These are phyloP conservation scores for Botia kubotai DNA, from an alignment of 2,797 vertebrate genomes.

Conservation along the genomic window DNA sequence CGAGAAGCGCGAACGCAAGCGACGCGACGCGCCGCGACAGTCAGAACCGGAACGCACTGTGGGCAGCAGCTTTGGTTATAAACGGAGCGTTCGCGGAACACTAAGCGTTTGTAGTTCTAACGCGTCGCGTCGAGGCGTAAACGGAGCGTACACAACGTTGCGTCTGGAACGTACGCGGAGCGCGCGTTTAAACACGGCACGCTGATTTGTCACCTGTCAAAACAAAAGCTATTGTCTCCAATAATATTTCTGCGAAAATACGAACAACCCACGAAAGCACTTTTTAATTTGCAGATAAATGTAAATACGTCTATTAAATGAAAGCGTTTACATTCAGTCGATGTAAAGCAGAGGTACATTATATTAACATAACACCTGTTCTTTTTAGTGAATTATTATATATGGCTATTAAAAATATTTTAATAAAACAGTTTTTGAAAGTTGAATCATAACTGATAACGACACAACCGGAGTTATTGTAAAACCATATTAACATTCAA, in stretches of 20 bases:
- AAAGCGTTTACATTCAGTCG: background rate
- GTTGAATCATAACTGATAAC: too few species aligned
- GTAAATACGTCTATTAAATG: background rate
- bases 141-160: constrained; percentile 30
- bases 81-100: background rate
- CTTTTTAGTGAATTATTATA: background rate
- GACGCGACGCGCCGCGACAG: background rate
- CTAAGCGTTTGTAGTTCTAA: too few species aligned
- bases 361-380: background rate
- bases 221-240: background rate
- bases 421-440: too few species aligned
- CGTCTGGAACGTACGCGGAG: background rate
- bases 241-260: background rate
- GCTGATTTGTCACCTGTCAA: background rate
- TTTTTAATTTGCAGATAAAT: too few species aligned
- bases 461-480: too few species aligned
- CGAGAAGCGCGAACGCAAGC: constrained; percentile 65
- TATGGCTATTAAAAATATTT: too few species aligned
- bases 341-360: background rate
- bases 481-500: too few species aligned
- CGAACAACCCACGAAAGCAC: background rate
- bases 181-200: background rate
- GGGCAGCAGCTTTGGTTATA: constrained; percentile 31
- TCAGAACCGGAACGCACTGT: constrained; percentile 72
- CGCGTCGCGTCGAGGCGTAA: constrained; percentile 1